Conservation (phyloP, 2,888 invertebrate species). For the Phyto melanocephala region DNA sequence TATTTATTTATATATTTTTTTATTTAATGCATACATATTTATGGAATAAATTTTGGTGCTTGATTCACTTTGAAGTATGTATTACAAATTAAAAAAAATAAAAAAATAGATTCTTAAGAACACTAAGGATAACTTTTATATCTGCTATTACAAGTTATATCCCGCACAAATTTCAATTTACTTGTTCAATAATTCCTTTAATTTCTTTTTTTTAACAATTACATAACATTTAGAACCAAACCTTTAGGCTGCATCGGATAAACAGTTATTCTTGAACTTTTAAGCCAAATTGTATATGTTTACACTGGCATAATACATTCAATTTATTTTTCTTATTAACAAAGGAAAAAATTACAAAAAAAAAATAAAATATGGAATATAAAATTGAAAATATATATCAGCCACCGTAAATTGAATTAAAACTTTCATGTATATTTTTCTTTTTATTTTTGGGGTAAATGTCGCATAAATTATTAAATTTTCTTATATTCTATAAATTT, state of each 20-base stretch:
- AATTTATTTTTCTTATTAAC: constrained; percentile 18
- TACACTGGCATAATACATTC: not conserved
- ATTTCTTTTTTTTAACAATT: not conserved
- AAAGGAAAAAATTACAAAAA: not conserved
- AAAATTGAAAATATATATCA: not conserved
- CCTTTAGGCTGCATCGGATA: not conserved
- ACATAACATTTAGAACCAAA: not conserved
- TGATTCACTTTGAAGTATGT: no score
- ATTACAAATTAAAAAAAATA: no score
- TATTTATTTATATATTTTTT: no score
- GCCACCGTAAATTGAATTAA: constrained; percentile 45
- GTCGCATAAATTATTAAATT: constrained; percentile 34
- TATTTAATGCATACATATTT: no score
- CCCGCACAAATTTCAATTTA: no score
- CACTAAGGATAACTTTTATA: no score
- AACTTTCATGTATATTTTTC: constrained; percentile 24
- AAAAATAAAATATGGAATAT: not conserved
- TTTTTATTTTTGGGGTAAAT: constrained; percentile 7
- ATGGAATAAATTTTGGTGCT: no score
- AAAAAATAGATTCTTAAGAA: no score
- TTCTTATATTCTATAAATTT: not conserved
- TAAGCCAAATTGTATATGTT: not conserved
- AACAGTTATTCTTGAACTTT: not conserved
- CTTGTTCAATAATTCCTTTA: no score
- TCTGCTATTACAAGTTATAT: no score